Base-by-base conservation (phyloP, 2,113 vertebrate genomes). In the Pachyramphus minor region DNA sequence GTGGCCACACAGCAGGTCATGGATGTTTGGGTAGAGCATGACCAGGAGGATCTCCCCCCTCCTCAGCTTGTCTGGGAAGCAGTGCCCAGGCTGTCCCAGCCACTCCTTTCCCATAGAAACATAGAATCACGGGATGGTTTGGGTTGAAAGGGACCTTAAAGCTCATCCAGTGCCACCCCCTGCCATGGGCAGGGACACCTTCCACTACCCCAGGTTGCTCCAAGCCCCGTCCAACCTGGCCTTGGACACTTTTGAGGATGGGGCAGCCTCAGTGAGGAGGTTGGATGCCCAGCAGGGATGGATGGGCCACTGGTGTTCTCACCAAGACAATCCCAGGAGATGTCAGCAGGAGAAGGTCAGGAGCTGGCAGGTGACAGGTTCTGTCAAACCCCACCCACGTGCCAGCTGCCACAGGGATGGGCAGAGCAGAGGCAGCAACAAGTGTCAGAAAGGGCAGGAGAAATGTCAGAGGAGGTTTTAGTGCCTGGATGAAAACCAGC, bases 271-370 rank as follows among this genome's bases (percentile, higher is more conserved):
- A 44, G 14, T 14, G 17, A 31, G 39, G 28, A 41, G 60, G 60
- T 30, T 50, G 21, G 12, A 33, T 8, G 42, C 59, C 22, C 39
- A 42, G 56, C 60, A 72, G 53, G 9, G 24, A 8, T 3, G 68
- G 30, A 89, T 35, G 14, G 50, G 90, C 47, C 69, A 66, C 6
- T 5, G 2, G 8, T 1, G 11, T 11, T 45, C 60, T 71, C 5
- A 2, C 63, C 42, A 1, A 14, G 20, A 39, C 33, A 15, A 14
- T 0, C 1, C 3, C 1, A 3, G 8, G 16, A 55, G 27, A 20
- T 2, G 23, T 35, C 12, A 4, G 56, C 35, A 87, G 78, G 83
- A 45, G 41, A 58, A 92, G 91, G 89, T 84, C 31, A 21, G 4
- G 18, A 49, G 17, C 44, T 19, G 58, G 59, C 53, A 80, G 87